Evolutionary conservation across 1,140 invertebrate genomes (phyloP).

Genomic region (Apolygus lucorum): DNA sequence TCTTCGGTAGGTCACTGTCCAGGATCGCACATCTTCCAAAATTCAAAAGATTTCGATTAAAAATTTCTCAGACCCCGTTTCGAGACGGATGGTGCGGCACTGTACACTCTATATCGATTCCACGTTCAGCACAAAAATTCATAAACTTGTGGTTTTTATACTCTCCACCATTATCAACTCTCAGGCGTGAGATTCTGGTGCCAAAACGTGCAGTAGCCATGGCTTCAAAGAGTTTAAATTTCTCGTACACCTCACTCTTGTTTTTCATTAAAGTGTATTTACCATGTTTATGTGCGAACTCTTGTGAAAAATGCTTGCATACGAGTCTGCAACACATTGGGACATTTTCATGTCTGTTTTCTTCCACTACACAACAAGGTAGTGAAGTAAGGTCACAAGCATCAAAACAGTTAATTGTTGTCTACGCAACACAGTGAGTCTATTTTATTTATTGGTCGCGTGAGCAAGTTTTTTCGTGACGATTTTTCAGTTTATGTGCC

Average conservation of each 20-base stretch:
- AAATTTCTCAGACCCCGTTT: not conserved
- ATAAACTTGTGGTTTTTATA: not conserved
- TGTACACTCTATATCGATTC: not conserved
- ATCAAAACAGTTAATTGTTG: too few species aligned
- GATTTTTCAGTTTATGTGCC: too few species aligned
- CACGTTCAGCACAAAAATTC: not conserved
- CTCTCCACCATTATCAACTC: not conserved
- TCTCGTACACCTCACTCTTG: not conserved
- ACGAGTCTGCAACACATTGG: too few species aligned
- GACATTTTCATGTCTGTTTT: too few species aligned
- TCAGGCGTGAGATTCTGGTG: not conserved
- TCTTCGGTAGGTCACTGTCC: not conserved
- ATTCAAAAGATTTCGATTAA: not conserved
- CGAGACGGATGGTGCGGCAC: not conserved
- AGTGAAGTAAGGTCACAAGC: too few species aligned
- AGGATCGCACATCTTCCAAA: not conserved
- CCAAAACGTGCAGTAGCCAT: not conserved
- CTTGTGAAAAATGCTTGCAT: too few species aligned
- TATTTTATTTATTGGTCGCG: too few species aligned
- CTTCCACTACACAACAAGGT: too few species aligned
- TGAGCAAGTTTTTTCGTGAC: too few species aligned
- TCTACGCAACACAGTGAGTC: too few species aligned
- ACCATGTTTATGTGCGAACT: too few species aligned
- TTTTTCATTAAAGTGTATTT: conserved; percentile 4
- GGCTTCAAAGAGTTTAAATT: not conserved